Percentiles rank a stretch among this genome's conserved stretches.
phyloP scores from a whole-genome alignment of 2,113 vertebrate genomes.

The Formicarius rufipectus region DNA sequence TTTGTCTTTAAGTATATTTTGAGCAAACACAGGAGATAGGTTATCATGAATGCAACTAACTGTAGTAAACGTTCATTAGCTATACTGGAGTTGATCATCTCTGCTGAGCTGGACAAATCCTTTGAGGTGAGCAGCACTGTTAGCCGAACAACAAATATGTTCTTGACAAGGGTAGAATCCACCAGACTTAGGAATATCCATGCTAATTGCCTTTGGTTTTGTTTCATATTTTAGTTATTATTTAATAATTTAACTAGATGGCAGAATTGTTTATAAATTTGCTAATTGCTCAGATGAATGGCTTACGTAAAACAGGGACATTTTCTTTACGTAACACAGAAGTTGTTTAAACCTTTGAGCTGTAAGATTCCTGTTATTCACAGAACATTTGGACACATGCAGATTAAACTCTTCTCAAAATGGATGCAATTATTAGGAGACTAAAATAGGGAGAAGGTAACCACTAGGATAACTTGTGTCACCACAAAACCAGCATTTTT shows the following conservation, averaged over 20 bases:
- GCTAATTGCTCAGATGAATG: neutral
- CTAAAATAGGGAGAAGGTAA: neutral
- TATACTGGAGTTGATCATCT: neutral
- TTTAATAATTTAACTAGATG: neutral
- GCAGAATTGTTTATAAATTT: neutral
- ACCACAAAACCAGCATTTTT: neutral
- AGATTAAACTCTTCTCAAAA: neutral
- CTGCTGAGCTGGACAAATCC: neutral
- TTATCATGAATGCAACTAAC: neutral
- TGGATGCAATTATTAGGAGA: neutral
- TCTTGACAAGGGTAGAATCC: neutral
- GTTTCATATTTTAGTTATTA: neutral
- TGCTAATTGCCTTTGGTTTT: neutral
- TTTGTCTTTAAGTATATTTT: neutral
- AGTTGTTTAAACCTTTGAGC: neutral
- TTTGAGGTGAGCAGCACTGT: neutral
- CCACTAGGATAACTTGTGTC: neutral
- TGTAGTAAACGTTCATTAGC: neutral
- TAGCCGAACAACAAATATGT: neutral
- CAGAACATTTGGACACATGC: neutral
- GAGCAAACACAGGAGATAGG: neutral
- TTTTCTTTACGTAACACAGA: neutral
- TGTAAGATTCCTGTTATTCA: neutral
- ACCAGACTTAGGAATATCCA: neutral
- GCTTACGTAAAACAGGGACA: neutral